These are phyloP conservation scores for Catharus fuscescens DNA, from an alignment of 2,113 vertebrate genomes.

Conservation along the genomic window DNA sequence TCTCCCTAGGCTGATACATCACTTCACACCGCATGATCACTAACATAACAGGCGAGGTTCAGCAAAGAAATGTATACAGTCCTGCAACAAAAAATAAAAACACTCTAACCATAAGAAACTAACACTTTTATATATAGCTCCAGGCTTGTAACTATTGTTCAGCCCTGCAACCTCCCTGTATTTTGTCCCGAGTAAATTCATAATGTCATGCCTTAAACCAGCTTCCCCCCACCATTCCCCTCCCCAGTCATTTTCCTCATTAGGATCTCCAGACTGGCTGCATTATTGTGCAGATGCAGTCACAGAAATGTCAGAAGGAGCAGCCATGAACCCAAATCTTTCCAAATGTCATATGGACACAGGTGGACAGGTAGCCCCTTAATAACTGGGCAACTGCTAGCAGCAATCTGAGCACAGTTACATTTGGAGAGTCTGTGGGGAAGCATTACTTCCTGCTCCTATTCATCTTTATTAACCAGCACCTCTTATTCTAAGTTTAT, in stretches of 20 bases:
- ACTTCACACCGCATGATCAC: neutral
- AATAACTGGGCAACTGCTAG: neutral
- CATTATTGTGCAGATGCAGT: neutral
- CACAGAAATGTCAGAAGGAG: neutral
- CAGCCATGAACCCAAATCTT: neutral
- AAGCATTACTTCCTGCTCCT: neutral
- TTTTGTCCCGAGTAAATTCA: neutral
- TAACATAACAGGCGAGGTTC: neutral
- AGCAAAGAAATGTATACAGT: neutral
- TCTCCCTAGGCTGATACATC: neutral
- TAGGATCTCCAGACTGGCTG: neutral
- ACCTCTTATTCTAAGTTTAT: neutral
- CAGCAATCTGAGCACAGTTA: neutral
- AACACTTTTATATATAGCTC: neutral
- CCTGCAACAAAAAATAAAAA: neutral
- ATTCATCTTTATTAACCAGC: neutral
- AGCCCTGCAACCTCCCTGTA: neutral
- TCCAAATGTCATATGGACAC: neutral
- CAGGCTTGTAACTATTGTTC: neutral
- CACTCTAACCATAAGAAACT: neutral
- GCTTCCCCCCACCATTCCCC: rapidly evolving
- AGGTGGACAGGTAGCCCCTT: neutral
- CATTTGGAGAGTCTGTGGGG: neutral
- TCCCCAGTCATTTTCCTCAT: rapidly evolving
- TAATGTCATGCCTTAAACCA: neutral